These are phyloP conservation scores for Eucera pruinosa DNA, from an alignment of 2,888 invertebrate species.

Conservation along the genomic window DNA sequence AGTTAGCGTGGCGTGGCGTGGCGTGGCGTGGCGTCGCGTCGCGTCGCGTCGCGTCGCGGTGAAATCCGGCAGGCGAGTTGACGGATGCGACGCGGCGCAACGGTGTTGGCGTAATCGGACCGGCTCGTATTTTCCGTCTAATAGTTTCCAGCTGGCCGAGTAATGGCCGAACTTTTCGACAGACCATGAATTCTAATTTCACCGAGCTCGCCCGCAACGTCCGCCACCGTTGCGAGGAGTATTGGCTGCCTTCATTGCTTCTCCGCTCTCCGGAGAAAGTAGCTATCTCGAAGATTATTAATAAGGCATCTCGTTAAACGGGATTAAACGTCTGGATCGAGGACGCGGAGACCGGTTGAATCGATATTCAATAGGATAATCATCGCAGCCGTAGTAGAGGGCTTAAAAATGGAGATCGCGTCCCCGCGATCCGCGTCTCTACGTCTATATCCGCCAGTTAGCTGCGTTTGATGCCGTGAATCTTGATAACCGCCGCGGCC, in stretches of 20 bases:
- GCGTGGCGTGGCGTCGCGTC: too few relatives aligned
- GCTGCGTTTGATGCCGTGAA: background rate
- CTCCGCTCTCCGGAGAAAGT: background rate
- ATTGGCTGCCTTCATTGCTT: too few relatives aligned
- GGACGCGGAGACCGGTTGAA: background rate
- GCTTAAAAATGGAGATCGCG: background rate
- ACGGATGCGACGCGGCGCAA: conserved; percentile 8
- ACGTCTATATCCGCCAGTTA: background rate
- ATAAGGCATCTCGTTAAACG: background rate
- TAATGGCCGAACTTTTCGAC: conserved; percentile 18
- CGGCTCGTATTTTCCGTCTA: conserved; percentile 5
- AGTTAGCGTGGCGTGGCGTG: background rate
- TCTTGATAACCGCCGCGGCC: background rate
- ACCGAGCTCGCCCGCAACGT: background rate
- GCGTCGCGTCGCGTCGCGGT: too few relatives aligned
- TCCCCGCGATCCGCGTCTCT: background rate
- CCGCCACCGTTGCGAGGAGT: background rate
- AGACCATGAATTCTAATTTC: conserved; percentile 15
- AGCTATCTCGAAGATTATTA: background rate
- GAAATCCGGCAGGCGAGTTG: background rate
- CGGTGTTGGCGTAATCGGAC: conserved; percentile 7
- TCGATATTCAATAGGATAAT: background rate
- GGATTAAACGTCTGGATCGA: background rate
- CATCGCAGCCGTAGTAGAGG: too few relatives aligned
- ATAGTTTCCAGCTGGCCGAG: conserved; percentile 8